Conservation (phyloP, 2,888 invertebrate genomes). For the Tryphoninae sp. region DNA sequence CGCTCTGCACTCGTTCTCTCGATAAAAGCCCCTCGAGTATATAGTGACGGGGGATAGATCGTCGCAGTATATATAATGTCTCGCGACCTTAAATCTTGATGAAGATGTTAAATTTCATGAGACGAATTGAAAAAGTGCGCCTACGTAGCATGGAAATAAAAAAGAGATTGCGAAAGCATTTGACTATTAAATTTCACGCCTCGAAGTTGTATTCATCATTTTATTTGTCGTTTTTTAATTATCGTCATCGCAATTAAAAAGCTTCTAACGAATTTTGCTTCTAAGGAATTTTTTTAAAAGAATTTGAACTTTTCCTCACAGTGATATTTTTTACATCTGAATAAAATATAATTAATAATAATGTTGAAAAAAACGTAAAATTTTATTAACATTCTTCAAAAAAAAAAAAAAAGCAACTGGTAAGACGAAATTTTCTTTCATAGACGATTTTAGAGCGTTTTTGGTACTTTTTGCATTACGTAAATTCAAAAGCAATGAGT, state of each 20-base stretch:
- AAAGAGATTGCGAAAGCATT: constrained; percentile 52
- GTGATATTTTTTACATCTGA: no score
- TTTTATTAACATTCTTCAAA: neutral
- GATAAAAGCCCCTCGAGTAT: constrained; percentile 64
- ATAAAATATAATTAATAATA: neutral
- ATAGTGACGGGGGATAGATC: constrained; percentile 61
- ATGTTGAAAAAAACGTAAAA: neutral
- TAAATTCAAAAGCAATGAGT: constrained; percentile 30
- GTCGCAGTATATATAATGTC: constrained; percentile 51
- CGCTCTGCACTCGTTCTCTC: constrained; percentile 49
- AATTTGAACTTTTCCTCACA: no score
- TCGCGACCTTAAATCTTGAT: constrained; percentile 65
- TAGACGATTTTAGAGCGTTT: neutral
- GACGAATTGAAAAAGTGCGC: constrained; percentile 63
- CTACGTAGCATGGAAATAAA: constrained; percentile 50
- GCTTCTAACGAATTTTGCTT: no score
- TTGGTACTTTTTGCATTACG: constrained; percentile 3
- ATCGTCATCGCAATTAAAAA: neutral
- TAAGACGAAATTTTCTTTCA: neutral
- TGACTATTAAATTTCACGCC: constrained; percentile 47
- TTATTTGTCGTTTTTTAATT: constrained; percentile 8
- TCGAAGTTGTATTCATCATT: constrained; percentile 30
- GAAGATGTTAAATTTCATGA: constrained; percentile 66
- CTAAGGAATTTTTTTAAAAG: no score
- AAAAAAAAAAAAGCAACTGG: no score